These are phyloP conservation scores for Syndactyla subalaris DNA, from an alignment of 2,797 vertebrate species.

Conservation along the genomic window DNA sequence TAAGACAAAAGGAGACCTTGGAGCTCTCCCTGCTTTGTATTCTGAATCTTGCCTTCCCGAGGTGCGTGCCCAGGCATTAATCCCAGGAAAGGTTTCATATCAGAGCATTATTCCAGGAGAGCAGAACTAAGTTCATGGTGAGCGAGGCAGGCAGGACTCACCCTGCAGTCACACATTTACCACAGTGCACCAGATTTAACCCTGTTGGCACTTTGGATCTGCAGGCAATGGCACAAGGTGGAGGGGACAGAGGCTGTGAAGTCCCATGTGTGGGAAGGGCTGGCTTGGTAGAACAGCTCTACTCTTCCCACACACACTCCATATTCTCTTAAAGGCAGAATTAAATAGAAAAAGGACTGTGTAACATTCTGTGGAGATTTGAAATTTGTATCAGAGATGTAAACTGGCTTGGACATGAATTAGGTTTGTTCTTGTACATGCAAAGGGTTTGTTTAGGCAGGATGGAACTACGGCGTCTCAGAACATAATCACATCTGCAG, in stretches of 20 bases:
- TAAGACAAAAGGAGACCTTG: constrained; percentile 22
- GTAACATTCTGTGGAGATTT: neutral
- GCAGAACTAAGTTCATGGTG: neutral
- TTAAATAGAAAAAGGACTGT: neutral
- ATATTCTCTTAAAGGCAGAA: neutral
- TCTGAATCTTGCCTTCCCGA: neutral
- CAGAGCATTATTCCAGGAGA: neutral
- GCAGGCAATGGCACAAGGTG: neutral
- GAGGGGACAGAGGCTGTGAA: neutral
- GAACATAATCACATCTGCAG: neutral
- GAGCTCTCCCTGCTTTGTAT: constrained; percentile 24
- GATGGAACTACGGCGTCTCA: neutral
- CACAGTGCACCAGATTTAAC: neutral
- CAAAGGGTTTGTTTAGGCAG: neutral
- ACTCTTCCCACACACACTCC: fast-evolving
- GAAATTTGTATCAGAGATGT: neutral
- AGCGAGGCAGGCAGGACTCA: neutral
- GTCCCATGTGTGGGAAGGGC: fast-evolving
- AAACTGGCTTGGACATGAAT: neutral
- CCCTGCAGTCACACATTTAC: neutral
- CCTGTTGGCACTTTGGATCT: neutral
- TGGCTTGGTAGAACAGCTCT: neutral
- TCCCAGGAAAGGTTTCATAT: neutral
- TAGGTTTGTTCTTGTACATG: neutral
- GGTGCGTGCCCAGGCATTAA: neutral